phyloP scores from a whole-genome alignment of 2,888 invertebrate species.

The Diarsia rubi region DNA sequence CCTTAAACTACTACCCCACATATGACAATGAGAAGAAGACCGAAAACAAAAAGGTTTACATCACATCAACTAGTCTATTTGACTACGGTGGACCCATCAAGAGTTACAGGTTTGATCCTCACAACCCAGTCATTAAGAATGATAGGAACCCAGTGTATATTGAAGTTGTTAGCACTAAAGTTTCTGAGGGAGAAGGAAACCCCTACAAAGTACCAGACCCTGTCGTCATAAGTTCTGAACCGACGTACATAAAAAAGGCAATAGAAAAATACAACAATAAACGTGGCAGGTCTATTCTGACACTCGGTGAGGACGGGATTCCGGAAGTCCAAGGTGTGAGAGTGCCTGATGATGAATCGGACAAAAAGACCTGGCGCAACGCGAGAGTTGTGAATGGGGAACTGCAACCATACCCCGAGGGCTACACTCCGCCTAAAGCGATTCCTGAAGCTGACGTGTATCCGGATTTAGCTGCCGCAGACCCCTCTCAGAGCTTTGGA shows the following conservation, averaged over 20 bases:
- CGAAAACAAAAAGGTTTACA: conserved; percentile 88
- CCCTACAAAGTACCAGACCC: conserved; percentile 92
- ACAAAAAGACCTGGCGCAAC: conserved; percentile 96
- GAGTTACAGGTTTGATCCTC: conserved; percentile 87
- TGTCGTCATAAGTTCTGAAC: conserved; percentile 92
- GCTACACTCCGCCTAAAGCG: conserved; percentile 92
- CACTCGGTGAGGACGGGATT: conserved; percentile 93
- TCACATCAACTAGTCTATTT: conserved; percentile 86
- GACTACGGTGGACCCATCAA: conserved; percentile 87
- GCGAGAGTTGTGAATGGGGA: conserved; percentile 97
- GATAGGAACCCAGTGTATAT: conserved; percentile 91
- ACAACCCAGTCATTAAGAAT: conserved; percentile 88
- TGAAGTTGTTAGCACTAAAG: conserved; percentile 88
- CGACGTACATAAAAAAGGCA: conserved; percentile 90
- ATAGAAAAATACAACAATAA: conserved; percentile 89
- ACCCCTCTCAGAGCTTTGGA: conserved; percentile 86
- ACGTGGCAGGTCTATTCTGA: conserved; percentile 92
- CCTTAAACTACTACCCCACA: conserved; percentile 86
- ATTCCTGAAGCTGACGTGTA: conserved; percentile 91
- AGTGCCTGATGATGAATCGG: conserved; percentile 96
- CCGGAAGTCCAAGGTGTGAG: conserved; percentile 96
- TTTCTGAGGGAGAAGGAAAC: conserved; percentile 86
- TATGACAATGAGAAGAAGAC: conserved; percentile 86
- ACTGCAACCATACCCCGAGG: conserved; percentile 94
- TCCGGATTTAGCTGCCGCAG: conserved; percentile 81